Conservation (phyloP, 2,888 invertebrate species). For the Sphinx pinastri region DNA sequence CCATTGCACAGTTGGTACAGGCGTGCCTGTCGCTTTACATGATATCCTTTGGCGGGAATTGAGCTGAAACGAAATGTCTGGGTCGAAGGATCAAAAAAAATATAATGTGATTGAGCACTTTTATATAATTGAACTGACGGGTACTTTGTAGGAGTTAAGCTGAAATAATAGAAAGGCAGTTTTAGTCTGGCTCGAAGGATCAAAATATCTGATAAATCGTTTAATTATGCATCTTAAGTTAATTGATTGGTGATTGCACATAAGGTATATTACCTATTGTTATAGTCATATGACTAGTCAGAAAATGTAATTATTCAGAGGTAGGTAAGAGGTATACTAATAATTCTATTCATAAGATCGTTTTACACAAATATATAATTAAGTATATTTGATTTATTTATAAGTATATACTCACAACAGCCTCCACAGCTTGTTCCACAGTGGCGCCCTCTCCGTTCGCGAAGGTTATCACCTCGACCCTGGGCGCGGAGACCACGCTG, state of each 20-base stretch:
- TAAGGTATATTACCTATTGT: too few relatives aligned
- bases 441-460: constrained; percentile 45
- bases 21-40: constrained; percentile 84
- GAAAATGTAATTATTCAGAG: too few relatives aligned
- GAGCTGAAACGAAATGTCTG: constrained; percentile 49
- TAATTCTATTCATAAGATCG: too few relatives aligned
- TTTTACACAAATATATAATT: too few relatives aligned
- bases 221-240: too few relatives aligned
- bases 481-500: constrained; percentile 64
- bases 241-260: too few relatives aligned
- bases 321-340: too few relatives aligned
- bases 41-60: constrained; percentile 61
- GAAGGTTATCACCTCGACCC: constrained; percentile 51
- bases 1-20: constrained; percentile 85
- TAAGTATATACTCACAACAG: constrained; percentile 49
- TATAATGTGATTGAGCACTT: neutral
- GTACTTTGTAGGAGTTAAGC: neutral
- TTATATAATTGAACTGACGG: too few relatives aligned
- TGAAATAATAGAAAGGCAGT: neutral
- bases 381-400: too few relatives aligned
- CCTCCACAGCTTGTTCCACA: constrained; percentile 47
- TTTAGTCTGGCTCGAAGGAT: neutral
- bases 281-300: too few relatives aligned
- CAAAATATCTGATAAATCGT: neutral
- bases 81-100: constrained; percentile 3